Base-by-base conservation (phyloP, 2,888 invertebrate species). In the Melikaiella ostensackeni region DNA sequence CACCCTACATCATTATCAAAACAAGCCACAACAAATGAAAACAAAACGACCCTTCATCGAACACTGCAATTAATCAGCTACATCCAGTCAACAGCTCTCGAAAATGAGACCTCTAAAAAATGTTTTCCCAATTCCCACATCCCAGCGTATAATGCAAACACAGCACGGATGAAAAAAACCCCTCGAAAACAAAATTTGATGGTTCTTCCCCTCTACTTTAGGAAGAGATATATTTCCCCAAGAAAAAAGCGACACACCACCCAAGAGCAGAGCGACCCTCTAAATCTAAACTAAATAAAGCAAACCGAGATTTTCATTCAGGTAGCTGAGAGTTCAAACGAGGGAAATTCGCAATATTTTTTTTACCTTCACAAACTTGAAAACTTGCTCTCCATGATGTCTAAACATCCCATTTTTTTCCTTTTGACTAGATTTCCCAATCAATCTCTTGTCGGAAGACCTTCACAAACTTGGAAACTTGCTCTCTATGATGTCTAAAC, bases 61-160 rank as follows among this genome's bases (percentile, higher is more conserved):
- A 33, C 7, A 21, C 38, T 35, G 21, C 64, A 16, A 66, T 66
- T 66, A 66, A 46, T 66, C 64, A 66, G 64, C 42, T 24, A n/a
- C 46, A n/a, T 7, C 46, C n/a, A 21, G 64, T 27, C 9, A 38
- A 35, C 35, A 66, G 27, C 46, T 13, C 19, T 46, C 19, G 42
- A 70, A 70, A 70, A 70, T 70, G 66, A 70, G 46, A 70, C 46
- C 19, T 70, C 11, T 70, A 30, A 70, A 70, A 70, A 70, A 50
- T 50, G 46, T 46, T 70, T 46, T 70, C 46, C 30, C 66, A 1
- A 70, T 70, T 70, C 46, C 27, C 42, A 30, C 5, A 7, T 30
- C 46, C 27, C 19, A 30, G 1, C 19, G 16, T 38, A 27, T 64
- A 42, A 24, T 57, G 42, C 42, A 66, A 27, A 46, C 27, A 46